These are phyloP conservation scores for Drosophila limbata DNA, from an alignment of 2,888 invertebrate genomes.

Conservation along the genomic window DNA sequence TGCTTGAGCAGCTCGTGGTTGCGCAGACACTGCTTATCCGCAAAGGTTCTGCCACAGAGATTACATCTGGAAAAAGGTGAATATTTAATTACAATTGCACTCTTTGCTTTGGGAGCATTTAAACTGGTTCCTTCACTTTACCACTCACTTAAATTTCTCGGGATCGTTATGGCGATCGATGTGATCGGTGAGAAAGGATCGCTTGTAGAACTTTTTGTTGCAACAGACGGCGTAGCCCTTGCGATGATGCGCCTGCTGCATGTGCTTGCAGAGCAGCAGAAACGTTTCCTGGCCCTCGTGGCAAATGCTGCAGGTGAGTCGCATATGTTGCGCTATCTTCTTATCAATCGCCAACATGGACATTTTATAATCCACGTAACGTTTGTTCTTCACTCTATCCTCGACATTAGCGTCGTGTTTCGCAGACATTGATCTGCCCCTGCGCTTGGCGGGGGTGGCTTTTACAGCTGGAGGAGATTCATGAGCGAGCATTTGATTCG, in stretches of 20 bases:
- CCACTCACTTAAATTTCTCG: conserved; percentile 83
- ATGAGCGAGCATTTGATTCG: conserved; percentile 14
- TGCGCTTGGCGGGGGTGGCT: conserved; percentile 17
- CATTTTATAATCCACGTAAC: conserved; percentile 56
- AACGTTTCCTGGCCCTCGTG: conserved; percentile 71
- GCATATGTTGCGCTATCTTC: conserved; percentile 82
- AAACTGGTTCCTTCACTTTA: conserved; percentile 38
- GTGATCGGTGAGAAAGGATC: conserved; percentile 83
- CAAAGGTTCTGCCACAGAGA: conserved; percentile 75
- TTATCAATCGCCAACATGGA: conserved; percentile 78
- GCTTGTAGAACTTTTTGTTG: conserved; percentile 83
- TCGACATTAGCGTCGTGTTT: conserved; percentile 12
- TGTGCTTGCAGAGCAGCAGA: conserved; percentile 77
- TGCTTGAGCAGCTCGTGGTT: conserved; percentile 84
- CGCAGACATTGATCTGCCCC: conserved; percentile 24
- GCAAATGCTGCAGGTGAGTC: conserved; percentile 82
- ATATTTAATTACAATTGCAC: background rate
- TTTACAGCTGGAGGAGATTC: conserved; percentile 18
- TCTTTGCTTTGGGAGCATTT: accelerated
- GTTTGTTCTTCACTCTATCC: conserved; percentile 34
- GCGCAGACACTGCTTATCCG: conserved; percentile 83
- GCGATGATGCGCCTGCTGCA: conserved; percentile 67
- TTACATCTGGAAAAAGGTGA: conserved; percentile 60
- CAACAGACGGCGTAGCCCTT: conserved; percentile 84
- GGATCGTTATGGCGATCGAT: conserved; percentile 84